Evolutionary conservation across 2,113 vertebrate species (phyloP).

Genomic region (Cavia porcellus): DNA sequence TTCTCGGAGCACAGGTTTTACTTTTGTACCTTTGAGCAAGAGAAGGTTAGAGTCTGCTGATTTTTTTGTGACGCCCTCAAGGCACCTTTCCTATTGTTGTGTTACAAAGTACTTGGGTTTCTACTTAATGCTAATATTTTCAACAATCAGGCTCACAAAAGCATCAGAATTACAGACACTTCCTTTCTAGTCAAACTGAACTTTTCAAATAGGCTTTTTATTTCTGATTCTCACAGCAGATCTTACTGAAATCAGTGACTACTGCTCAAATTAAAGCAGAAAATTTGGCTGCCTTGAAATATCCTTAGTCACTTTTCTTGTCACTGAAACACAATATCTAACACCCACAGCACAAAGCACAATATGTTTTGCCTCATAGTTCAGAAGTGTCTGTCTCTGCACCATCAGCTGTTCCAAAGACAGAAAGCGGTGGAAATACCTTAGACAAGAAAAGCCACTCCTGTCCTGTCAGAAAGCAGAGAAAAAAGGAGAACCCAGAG

Average conservation of each 20-base stretch:
- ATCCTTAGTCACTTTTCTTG: not conserved
- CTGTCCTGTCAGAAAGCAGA: not conserved
- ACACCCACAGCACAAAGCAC: not conserved
- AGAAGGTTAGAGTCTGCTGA: not conserved
- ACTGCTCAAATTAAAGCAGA: not conserved
- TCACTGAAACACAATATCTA: not conserved
- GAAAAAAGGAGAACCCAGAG: not conserved
- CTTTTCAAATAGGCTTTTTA: not conserved
- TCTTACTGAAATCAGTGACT: not conserved
- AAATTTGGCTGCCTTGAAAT: not conserved
- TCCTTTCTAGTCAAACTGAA: not conserved
- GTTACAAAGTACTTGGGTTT: not conserved
- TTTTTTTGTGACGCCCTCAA: not conserved
- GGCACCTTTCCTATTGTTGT: not conserved
- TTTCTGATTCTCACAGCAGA: not conserved
- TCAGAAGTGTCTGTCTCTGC: not conserved
- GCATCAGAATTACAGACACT: not conserved
- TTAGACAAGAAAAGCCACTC: not conserved
- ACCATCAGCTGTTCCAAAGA: not conserved
- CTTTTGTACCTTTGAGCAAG: not conserved
- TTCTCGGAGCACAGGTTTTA: not conserved
- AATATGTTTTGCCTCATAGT: not conserved
- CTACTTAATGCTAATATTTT: not conserved
- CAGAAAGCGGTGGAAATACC: not conserved
- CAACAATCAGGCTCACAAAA: not conserved